These are phyloP conservation scores for Anas bahamensis DNA, from an alignment of 2,797 vertebrate genomes.

Conservation along the genomic window DNA sequence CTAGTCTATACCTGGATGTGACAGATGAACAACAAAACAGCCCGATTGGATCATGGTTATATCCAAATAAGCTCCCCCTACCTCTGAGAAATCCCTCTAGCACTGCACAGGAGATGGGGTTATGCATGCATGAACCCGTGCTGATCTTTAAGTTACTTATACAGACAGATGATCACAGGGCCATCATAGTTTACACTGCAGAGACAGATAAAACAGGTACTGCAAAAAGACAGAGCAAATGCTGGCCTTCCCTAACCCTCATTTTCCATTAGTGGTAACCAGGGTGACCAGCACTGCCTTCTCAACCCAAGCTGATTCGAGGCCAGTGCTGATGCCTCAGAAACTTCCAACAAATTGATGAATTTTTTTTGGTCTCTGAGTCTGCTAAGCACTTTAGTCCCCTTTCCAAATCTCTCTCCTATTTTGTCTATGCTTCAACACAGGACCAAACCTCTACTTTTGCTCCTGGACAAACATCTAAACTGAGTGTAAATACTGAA, in stretches of 20 bases:
- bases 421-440: not conserved
- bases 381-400: not conserved
- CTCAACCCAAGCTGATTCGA: not conserved
- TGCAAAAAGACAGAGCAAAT: not conserved
- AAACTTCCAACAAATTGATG: not conserved
- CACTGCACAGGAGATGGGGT: not conserved
- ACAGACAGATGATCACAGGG: not conserved
- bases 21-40: not conserved
- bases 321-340: not conserved
- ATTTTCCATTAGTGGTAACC: not conserved
- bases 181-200: not conserved
- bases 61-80: not conserved
- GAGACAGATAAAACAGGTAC: not conserved
- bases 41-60: not conserved
- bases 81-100: not conserved
- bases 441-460: not conserved
- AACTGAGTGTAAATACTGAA: not conserved
- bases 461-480: not conserved
- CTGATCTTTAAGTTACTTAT: not conserved
- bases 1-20: not conserved
- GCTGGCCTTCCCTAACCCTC: not conserved
- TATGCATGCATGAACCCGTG: not conserved
- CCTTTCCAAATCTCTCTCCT: not conserved
- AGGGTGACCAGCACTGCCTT: not conserved
- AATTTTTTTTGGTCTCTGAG: rapidly evolving